Conservation (phyloP, 2,797 vertebrate species). For the Heteromormyrus szaboi region DNA sequence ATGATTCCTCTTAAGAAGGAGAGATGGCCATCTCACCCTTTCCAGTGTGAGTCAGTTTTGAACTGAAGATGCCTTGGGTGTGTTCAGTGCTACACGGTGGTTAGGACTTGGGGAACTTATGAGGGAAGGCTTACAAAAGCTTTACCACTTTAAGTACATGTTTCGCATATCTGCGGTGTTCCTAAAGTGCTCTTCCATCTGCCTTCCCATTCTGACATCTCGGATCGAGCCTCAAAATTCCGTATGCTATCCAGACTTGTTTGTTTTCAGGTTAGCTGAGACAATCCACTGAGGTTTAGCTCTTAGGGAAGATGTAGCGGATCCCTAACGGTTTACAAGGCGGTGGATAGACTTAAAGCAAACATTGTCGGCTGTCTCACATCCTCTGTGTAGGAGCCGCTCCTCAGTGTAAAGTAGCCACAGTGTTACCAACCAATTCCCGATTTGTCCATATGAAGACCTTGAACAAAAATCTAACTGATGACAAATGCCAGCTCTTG, state of each 20-base stretch:
- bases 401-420: conserved; percentile 13
- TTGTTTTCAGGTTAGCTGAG: background rate
- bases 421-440: background rate
- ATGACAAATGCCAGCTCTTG: background rate
- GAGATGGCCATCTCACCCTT: background rate
- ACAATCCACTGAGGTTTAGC: background rate
- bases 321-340: background rate
- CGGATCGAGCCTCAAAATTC: background rate
- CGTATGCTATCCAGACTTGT: background rate
- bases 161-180: background rate
- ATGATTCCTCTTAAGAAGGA: background rate
- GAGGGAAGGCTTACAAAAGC: background rate
- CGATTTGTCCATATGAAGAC: background rate
- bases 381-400: background rate
- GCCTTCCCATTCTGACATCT: background rate
- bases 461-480: background rate
- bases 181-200: background rate
- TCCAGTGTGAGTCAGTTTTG: background rate
- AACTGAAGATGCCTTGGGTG: background rate
- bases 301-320: background rate
- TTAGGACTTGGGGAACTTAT: background rate
- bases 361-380: conserved; percentile 22
- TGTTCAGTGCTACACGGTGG: background rate
- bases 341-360: conserved; percentile 20
- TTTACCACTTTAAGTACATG: conserved; percentile 9